Evolutionary conservation across 1,140 invertebrate genomes (phyloP).

Genomic region (Diorhabda elongata): DNA sequence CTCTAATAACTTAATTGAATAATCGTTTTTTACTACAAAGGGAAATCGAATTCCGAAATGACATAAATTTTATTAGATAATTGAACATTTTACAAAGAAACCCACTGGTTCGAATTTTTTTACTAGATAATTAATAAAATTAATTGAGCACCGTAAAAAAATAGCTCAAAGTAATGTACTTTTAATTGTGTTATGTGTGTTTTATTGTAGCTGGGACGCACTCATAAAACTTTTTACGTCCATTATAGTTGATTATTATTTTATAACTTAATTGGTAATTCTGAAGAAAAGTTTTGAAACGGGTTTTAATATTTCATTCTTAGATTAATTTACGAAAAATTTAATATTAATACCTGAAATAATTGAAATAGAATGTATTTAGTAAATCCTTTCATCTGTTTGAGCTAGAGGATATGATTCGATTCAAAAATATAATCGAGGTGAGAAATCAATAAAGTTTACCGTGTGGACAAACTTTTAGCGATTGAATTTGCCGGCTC

Average conservation of each 20-base stretch:
- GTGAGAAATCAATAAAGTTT: too few relatives aligned
- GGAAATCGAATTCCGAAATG: not conserved
- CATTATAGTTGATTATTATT: not conserved
- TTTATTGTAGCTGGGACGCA: not conserved
- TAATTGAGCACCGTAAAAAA: not conserved
- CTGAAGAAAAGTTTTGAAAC: too few relatives aligned
- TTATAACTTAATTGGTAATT: constrained; percentile 3
- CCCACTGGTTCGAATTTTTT: not conserved
- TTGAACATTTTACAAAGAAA: not conserved
- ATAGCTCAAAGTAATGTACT: not conserved
- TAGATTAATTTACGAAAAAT: too few relatives aligned
- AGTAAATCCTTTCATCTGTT: too few relatives aligned
- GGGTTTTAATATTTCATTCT: too few relatives aligned
- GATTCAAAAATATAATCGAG: too few relatives aligned
- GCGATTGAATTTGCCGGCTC: too few relatives aligned
- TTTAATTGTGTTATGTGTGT: not conserved
- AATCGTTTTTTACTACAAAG: not conserved
- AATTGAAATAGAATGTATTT: too few relatives aligned
- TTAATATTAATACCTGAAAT: too few relatives aligned
- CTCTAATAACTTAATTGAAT: constrained; percentile 3
- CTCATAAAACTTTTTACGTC: not conserved
- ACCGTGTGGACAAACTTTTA: too few relatives aligned
- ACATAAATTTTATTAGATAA: not conserved
- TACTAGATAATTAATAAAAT: not conserved
- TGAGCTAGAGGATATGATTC: too few relatives aligned